A percentile compares a stretch with the other conserved stretches of the same genome.
These are phyloP conservation scores for Muscicapa striata DNA, from an alignment of 2,797 vertebrate genomes.

Conservation along the genomic window DNA sequence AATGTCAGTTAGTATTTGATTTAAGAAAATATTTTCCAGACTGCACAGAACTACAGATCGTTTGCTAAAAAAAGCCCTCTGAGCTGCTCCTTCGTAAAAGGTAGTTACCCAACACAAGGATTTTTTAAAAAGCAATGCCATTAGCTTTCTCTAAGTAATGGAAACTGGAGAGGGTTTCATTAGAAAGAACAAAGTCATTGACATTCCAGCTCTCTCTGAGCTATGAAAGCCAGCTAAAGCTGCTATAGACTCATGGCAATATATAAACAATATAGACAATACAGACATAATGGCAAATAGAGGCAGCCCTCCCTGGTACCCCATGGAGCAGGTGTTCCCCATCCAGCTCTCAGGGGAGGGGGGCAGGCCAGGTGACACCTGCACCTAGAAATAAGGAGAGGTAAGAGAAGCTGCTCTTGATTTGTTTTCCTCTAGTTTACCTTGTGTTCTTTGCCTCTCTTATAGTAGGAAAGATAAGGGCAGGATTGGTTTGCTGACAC, in stretches of 20 bases:
- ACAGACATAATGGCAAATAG: neutral
- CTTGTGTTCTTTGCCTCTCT: accelerated
- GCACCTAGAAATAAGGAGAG: neutral
- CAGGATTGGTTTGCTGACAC: neutral
- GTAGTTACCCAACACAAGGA: neutral
- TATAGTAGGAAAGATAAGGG: accelerated
- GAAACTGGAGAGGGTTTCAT: neutral
- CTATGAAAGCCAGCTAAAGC: neutral
- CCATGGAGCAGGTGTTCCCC: neutral
- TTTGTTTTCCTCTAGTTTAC: accelerated
- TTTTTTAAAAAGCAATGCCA: neutral
- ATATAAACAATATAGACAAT: no score
- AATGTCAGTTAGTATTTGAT: neutral
- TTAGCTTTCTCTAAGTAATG: neutral
- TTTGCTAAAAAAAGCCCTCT: neutral
- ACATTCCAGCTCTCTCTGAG: neutral
- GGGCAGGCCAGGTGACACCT: neutral
- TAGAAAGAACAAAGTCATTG: neutral
- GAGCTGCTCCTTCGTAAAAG: neutral
- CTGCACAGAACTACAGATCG: neutral
- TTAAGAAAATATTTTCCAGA: neutral
- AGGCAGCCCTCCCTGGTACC: neutral
- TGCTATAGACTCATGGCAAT: neutral
- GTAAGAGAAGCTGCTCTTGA: accelerated
- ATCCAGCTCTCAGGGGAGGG: neutral